Evolutionary conservation across 2,797 vertebrate genomes (phyloP).

Genomic region (Coluber constrictor): DNA sequence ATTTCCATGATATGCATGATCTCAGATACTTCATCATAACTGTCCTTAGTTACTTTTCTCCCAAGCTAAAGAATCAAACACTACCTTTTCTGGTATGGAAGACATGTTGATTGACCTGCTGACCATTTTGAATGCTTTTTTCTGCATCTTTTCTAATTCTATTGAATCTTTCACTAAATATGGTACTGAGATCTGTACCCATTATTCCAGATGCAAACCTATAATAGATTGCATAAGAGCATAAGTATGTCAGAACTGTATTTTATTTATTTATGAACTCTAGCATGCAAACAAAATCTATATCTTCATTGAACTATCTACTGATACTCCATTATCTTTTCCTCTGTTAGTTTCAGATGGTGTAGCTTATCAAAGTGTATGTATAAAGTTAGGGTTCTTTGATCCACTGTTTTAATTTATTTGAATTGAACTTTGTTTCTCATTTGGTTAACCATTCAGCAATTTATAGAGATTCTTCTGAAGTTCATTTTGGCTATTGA

Average conservation of each 20-base stretch:
- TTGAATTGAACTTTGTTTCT: not conserved
- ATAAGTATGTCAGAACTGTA: not conserved
- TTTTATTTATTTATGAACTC: not conserved
- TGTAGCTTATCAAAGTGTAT: not conserved
- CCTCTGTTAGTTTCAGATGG: not conserved
- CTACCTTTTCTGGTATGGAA: not conserved
- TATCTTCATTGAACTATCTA: not conserved
- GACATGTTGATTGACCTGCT: not conserved
- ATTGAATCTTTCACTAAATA: not conserved
- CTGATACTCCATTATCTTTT: not conserved
- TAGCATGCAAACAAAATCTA: not conserved
- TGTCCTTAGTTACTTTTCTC: not conserved
- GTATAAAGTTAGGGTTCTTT: not conserved
- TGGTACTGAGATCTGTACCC: not conserved
- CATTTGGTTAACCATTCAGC: not conserved
- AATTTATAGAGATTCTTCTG: not conserved
- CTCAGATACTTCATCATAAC: not conserved
- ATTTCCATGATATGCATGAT: not conserved
- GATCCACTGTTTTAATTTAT: not conserved
- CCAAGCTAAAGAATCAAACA: not conserved
- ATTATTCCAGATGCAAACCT: not conserved
- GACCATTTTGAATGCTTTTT: not conserved
- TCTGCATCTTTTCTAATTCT: not conserved
- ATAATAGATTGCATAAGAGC: not conserved
- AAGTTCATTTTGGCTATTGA: not conserved